Evolutionary conservation across 2,888 invertebrate species (phyloP).

Genomic region (Patella ulyssiponensis): DNA sequence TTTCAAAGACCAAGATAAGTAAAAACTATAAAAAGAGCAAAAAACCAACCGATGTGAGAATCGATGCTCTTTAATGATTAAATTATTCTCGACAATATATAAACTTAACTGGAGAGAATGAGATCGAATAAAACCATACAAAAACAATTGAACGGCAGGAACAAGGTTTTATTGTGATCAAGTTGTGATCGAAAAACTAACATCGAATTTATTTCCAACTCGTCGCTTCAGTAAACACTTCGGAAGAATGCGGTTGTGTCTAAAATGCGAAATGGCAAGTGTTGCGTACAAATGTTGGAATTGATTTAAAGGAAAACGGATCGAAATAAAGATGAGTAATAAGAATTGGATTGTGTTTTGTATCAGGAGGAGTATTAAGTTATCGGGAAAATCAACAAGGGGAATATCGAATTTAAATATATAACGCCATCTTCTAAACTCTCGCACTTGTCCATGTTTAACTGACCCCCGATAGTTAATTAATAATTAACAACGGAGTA

Average conservation of each 20-base stretch:
- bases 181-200: slow-evolving; percentile 10
- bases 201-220: slow-evolving; percentile 5
- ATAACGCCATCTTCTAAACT: slow-evolving; percentile 1
- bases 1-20: no score
- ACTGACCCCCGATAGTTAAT: no score
- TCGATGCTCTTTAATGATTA: background rate
- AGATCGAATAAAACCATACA: background rate
- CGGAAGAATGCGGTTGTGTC: background rate
- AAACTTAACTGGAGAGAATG: background rate
- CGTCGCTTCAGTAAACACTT: slow-evolving; percentile 7
- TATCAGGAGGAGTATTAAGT: background rate
- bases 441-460: background rate
- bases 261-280: slow-evolving; percentile 11
- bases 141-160: slow-evolving; percentile 4
- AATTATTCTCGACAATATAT: slow-evolving; percentile 1
- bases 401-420: slow-evolving; percentile 5
- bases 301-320: slow-evolving; percentile 2
- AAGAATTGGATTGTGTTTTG: slow-evolving; percentile 9
- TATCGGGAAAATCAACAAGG: slow-evolving; percentile 9
- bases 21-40: no score
- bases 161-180: slow-evolving; percentile 1
- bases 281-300: slow-evolving; percentile 12
- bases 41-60: background rate
- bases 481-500: no score
- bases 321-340: slow-evolving; percentile 12